phyloP scores from a whole-genome alignment of 2,113 vertebrate genomes.

The Dinomys branickii region DNA sequence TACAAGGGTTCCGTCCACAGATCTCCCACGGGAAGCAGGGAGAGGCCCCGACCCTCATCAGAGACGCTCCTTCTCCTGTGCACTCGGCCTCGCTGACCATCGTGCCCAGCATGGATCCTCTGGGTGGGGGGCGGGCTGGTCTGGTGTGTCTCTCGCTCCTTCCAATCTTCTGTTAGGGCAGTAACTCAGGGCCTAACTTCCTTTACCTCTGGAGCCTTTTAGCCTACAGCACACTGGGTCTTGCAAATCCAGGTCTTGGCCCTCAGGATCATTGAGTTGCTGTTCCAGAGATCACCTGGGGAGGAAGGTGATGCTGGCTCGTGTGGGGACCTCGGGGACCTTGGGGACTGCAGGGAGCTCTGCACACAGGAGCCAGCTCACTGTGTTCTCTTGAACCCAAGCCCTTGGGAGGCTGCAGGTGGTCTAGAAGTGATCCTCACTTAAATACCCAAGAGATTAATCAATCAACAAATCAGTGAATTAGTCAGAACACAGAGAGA shows the following conservation, averaged over 20 bases:
- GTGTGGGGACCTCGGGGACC: neutral
- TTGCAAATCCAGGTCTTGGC: slow-evolving; percentile 24
- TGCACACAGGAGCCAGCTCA: too few relatives aligned
- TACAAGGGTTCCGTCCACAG: neutral
- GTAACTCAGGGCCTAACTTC: neutral
- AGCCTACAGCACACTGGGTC: neutral
- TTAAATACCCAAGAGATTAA: neutral
- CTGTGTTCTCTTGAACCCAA: neutral
- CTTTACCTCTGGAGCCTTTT: neutral
- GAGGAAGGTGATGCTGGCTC: neutral
- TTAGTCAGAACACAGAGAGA: neutral
- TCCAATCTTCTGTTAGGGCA: slow-evolving; percentile 18
- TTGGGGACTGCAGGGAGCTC: neutral
- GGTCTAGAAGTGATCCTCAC: neutral
- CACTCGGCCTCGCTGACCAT: neutral
- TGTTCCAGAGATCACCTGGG: neutral
- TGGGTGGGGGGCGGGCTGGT: neutral
- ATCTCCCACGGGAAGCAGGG: neutral
- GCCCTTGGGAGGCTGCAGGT: neutral
- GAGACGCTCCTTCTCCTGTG: neutral
- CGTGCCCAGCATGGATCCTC: neutral
- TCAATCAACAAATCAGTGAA: neutral
- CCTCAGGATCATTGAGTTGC: neutral
- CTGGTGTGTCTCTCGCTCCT: slow-evolving; percentile 30
- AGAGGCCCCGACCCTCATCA: too few relatives aligned